Evolutionary conservation across 2,888 invertebrate genomes (phyloP), one percentile per base, ranked within the genome.

Genomic region (Agrotis puta): DNA sequence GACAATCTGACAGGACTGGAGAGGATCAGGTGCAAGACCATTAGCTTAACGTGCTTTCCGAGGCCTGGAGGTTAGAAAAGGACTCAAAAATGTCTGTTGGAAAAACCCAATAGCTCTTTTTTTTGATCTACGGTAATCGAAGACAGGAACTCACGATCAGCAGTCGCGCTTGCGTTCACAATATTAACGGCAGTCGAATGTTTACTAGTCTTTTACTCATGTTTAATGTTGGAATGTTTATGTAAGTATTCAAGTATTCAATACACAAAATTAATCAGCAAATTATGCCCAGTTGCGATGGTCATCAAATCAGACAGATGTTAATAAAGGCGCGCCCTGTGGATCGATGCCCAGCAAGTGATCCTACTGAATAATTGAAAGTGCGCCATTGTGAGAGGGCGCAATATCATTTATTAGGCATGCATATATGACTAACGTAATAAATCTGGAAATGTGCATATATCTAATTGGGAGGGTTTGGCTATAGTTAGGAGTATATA

Each of bases 281-380:
- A 63, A 47, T 45, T 47, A 24, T 66, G 18, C 0, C 18, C 58
- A 56, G 14, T 61, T 18, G 59, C n/a, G 62, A 18, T 73, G 72
- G 69, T 69, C 71, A 84, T 71, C 63, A 75, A 75, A 83, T 65
- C 22, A 59, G 76, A 77, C 88, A 87, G 85, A 86, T 87, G 85
- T 81, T 78, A 69, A 74, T 83, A 82, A 80, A 82, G 70, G 72
- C 62, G 70, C 75, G 69, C 76, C 77, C 78, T 71, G 73, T 69
- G 22, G 67, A 50, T 68, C 67, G 45, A 62, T 64, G 61, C 67
- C 3, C 64, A 65, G 74, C 64, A 78, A 70, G 75, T 53, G 77
- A 67, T 74, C 56, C 56, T 56, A n/a, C 53, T 71, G 73, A 63
- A 81, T 87, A 86, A 87, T 86, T 84, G 77, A 53, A 9, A 65